These are phyloP conservation scores for Pardalotus punctatus DNA, from an alignment of 2,113 vertebrate genomes.

Conservation along the genomic window DNA sequence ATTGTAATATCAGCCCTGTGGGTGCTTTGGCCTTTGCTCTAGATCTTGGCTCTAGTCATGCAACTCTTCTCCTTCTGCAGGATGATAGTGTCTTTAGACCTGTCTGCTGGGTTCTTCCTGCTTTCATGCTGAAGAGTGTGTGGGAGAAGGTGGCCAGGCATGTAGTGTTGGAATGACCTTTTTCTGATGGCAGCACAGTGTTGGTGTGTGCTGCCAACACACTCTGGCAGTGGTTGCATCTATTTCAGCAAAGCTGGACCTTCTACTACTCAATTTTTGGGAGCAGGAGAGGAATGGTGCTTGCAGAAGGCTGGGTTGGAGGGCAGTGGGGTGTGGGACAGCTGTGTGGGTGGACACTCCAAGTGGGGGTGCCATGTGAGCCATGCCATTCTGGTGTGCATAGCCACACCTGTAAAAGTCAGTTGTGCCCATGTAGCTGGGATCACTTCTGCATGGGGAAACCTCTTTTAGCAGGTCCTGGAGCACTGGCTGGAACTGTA, in stretches of 20 bases:
- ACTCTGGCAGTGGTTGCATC: not conserved
- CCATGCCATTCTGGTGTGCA: not conserved
- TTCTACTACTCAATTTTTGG: not conserved
- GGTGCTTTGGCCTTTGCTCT: slow-evolving; percentile 12
- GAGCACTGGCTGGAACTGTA: not conserved
- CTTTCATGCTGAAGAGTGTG: not conserved
- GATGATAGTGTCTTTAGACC: slow-evolving; percentile 7
- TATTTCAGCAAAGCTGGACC: not conserved
- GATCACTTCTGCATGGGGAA: not conserved
- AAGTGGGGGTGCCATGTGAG: not conserved
- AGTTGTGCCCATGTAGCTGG: not conserved
- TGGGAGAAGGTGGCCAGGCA: not conserved
- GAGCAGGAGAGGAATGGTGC: not conserved
- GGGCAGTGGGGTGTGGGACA: not conserved
- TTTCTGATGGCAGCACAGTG: not conserved
- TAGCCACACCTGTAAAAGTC: not conserved
- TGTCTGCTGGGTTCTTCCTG: slow-evolving; percentile 23
- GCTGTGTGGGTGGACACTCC: not conserved
- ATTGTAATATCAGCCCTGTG: not conserved
- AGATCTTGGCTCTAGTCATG: not conserved
- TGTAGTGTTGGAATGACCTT: not conserved
- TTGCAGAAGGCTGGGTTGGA: not conserved
- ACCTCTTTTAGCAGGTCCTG: not conserved
- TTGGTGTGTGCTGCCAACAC: not conserved
- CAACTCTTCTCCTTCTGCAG: not conserved